Conservation (phyloP, 2,797 vertebrate genomes). For the Masticophis lateralis region DNA sequence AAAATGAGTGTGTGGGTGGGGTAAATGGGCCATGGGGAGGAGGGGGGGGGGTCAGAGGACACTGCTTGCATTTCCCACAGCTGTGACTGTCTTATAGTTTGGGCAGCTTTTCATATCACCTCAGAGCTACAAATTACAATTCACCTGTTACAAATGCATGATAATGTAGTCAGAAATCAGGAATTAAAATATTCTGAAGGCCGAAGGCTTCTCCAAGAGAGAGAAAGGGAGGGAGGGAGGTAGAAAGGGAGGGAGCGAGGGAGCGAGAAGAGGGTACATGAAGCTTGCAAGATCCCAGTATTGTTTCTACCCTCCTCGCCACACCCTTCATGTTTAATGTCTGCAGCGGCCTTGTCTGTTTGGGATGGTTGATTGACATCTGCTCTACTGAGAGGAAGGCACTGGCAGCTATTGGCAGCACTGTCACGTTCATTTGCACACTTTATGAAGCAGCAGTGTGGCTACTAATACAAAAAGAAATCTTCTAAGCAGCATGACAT, state of each 20-base stretch:
- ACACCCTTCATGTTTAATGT: constrained; percentile 73
- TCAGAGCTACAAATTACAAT: constrained; percentile 86
- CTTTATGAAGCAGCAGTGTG: constrained; percentile 85
- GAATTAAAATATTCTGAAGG: constrained; percentile 86
- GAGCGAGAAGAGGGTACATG: not conserved
- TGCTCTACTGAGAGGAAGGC: constrained; percentile 86
- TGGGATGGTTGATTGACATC: constrained; percentile 90
- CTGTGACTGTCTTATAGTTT: constrained; percentile 65
- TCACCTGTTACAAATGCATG: constrained; percentile 82
- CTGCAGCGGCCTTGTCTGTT: constrained; percentile 79
- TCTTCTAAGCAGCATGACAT: constrained; percentile 94
- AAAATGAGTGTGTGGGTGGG: not conserved
- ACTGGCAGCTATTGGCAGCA: constrained; percentile 80
- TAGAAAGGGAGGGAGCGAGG: not conserved
- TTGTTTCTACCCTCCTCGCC: constrained; percentile 70
- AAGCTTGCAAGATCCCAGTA: constrained; percentile 67
- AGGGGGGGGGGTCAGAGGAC: constrained; percentile 23
- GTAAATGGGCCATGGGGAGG: constrained; percentile 21
- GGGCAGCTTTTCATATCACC: constrained; percentile 72
- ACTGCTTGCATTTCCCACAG: constrained; percentile 39
- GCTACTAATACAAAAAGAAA: constrained; percentile 84
- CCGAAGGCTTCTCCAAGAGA: constrained; percentile 75
- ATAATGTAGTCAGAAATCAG: constrained; percentile 87
- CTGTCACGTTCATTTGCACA: constrained; percentile 79
- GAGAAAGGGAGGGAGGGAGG: constrained; percentile 17